These are phyloP conservation scores for Zaprionus ghesquierei DNA, from an alignment of 1,140 invertebrate genomes.

Conservation along the genomic window DNA sequence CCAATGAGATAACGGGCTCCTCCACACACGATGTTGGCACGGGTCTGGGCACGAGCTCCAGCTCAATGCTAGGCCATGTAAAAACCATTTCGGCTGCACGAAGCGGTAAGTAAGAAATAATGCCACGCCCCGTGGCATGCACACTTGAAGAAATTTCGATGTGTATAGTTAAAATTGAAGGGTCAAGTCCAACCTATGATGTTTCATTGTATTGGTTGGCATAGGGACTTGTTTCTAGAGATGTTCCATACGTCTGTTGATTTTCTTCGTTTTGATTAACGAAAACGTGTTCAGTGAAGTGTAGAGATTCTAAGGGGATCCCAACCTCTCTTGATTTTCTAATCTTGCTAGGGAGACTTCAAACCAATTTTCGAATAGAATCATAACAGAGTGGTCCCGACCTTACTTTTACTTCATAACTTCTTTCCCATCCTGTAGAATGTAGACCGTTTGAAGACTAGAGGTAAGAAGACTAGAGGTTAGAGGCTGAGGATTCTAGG, in stretches of 20 bases:
- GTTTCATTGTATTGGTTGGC: neutral
- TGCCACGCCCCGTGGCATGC: slow-evolving; percentile 15
- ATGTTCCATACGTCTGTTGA: neutral
- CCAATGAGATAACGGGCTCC: slow-evolving; percentile 79
- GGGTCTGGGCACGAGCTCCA: neutral
- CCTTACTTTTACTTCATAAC: too few species aligned
- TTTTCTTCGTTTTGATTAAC: neutral
- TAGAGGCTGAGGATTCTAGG: too few species aligned
- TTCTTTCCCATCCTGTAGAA: too few species aligned
- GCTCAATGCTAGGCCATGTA: slow-evolving; percentile 51
- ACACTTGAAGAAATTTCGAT: slow-evolving; percentile 13
- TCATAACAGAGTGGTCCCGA: too few species aligned
- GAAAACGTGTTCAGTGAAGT: too few species aligned
- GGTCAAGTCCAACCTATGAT: neutral
- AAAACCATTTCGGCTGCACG: slow-evolving; percentile 81
- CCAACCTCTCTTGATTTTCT: neutral
- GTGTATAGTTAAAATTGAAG: slow-evolving; percentile 26
- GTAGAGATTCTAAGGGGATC: too few species aligned
- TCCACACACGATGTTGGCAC: slow-evolving; percentile 49
- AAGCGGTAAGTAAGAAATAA: slow-evolving; percentile 63
- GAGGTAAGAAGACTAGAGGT: too few species aligned
- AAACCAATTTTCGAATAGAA: too few species aligned
- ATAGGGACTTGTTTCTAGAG: too few species aligned
- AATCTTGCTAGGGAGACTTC: too few species aligned
- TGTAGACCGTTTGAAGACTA: too few species aligned